Conservation (phyloP, 2,888 invertebrate species). For the Cephalotes varians region DNA sequence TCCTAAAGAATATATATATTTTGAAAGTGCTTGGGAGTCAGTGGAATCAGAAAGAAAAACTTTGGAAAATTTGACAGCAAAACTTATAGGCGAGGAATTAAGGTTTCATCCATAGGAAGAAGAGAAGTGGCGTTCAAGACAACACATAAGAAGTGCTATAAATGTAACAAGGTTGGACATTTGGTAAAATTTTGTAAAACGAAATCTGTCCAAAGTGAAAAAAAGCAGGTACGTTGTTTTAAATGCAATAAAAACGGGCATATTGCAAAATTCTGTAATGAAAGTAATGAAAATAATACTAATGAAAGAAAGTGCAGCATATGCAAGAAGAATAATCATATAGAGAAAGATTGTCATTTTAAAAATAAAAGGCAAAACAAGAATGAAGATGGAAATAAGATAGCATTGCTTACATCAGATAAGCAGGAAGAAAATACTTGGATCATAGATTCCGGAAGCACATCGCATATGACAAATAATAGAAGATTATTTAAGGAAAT, state of each 20-base stretch:
- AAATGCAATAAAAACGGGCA: constrained; percentile 20
- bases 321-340: constrained; percentile 38
- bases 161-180: not conserved
- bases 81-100: not conserved
- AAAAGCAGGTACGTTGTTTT: not conserved
- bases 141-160: not conserved
- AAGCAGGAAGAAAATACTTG: not conserved
- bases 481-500: not conserved
- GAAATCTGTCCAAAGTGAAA: not conserved
- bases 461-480: constrained; percentile 34
- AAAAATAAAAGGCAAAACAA: not conserved
- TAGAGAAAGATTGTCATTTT: constrained; percentile 34
- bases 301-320: constrained; percentile 1
- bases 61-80: not conserved
- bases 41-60: not conserved
- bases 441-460: constrained; percentile 9
- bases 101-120: not conserved
- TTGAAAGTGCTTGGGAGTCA: not conserved
- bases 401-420: not conserved
- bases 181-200: not conserved
- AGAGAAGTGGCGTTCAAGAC: constrained; percentile 12
- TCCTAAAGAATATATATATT: not conserved
- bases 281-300: not conserved
- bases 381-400: not conserved
- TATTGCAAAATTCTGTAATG: not conserved